Evolutionary conservation across 1,140 invertebrate genomes (phyloP).

Genomic region (Stegodyphus dumicola): DNA sequence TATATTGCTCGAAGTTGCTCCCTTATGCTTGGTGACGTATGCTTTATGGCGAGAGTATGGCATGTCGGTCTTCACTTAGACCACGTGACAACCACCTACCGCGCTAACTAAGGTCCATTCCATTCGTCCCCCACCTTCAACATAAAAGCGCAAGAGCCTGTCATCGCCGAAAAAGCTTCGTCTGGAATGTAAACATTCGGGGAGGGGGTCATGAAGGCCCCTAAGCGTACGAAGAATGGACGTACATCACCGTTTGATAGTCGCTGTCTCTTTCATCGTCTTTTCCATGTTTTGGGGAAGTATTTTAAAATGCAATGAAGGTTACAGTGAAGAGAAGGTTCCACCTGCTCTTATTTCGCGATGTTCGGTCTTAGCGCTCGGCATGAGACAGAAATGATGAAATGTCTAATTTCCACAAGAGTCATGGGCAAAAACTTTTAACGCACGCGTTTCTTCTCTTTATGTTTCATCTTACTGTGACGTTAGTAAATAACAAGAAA

Average conservation of each 20-base stretch:
- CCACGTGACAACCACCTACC: conserved; percentile 42
- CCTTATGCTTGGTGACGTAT: not conserved
- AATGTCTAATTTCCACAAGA: no score
- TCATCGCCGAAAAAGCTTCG: conserved; percentile 6
- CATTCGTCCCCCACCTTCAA: not conserved
- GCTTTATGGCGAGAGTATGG: conserved; percentile 15
- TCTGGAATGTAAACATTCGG: conserved; percentile 6
- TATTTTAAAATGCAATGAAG: not conserved
- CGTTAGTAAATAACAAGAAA: no score
- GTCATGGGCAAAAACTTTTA: no score
- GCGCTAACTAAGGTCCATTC: not conserved
- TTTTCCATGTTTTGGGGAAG: not conserved
- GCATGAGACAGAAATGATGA: no score
- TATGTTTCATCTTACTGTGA: no score
- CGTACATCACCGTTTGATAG: conserved; percentile 39
- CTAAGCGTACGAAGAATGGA: not conserved
- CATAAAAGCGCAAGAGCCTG: not conserved
- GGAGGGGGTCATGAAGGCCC: not conserved
- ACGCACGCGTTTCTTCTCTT: no score
- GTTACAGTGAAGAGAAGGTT: no score
- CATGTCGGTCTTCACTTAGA: conserved; percentile 36
- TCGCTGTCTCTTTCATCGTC: not conserved
- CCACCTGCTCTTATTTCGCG: no score
- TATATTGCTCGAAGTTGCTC: not conserved
- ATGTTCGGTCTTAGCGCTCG: no score